Evolutionary conservation across 2,113 vertebrate genomes (phyloP).

Genomic region (Oxyruncus cristatus): DNA sequence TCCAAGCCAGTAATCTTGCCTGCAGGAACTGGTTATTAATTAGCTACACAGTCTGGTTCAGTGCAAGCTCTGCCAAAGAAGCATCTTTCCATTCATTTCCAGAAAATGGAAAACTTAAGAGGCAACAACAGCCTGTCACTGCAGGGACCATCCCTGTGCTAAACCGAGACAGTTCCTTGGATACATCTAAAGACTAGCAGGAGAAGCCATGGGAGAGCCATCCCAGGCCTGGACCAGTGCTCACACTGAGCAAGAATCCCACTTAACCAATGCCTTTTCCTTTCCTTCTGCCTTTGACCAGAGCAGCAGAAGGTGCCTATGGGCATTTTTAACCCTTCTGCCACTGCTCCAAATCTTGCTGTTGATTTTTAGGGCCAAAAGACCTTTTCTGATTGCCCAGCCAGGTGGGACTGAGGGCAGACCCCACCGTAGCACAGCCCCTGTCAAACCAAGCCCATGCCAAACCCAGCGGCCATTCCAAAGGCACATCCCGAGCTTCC

Average conservation of each 20-base stretch:
- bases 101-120: background rate
- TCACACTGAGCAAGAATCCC: no score
- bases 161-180: background rate
- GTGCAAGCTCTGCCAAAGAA: background rate
- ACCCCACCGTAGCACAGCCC: background rate
- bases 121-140: background rate
- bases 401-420: background rate
- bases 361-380: background rate
- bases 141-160: background rate
- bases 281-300: background rate
- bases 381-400: background rate
- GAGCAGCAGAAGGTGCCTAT: background rate
- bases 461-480: background rate
- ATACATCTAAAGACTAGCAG: no score
- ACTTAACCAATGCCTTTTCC: accelerated
- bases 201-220: background rate
- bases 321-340: background rate
- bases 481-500: background rate
- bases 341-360: background rate
- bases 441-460: background rate
- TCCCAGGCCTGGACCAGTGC: background rate
- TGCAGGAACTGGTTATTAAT: background rate
- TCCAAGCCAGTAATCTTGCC: background rate
- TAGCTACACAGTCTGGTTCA: background rate
- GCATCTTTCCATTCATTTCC: background rate